Percentiles rank a stretch among this genome's conserved stretches.
These are phyloP conservation scores for Caenorhabditis zanzibari DNA, from an alignment of 2,888 invertebrate species.

Conservation along the genomic window DNA sequence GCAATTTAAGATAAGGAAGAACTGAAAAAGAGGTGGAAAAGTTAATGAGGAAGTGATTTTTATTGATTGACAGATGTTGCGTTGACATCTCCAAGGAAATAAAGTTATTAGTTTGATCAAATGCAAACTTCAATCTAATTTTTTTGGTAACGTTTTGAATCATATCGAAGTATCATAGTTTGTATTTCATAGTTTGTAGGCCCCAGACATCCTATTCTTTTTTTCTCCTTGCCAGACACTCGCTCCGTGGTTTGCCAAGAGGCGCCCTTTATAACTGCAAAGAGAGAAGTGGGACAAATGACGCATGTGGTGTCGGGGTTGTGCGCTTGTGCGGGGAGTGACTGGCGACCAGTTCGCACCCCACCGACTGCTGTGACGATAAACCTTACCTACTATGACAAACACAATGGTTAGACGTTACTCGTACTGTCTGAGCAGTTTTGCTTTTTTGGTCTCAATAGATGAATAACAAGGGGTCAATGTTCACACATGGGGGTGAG, in stretches of 20 bases:
- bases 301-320: conserved; percentile 56
- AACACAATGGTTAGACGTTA: conserved; percentile 67
- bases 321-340: conserved; percentile 5
- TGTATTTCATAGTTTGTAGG: conserved; percentile 27
- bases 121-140: not conserved
- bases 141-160: conserved; percentile 7
- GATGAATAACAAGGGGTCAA: conserved; percentile 43
- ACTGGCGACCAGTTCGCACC: conserved; percentile 31
- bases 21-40: conserved; percentile 4
- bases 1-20: conserved; percentile 42
- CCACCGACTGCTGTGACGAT: conserved; percentile 65
- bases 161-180: not conserved
- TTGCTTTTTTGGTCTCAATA: conserved; percentile 44
- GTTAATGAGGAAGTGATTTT: conserved; percentile 48
- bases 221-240: not conserved
- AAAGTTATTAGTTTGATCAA: conserved; percentile 22
- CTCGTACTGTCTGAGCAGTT: conserved; percentile 72
- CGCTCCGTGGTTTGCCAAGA: not conserved
- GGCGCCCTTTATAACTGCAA: conserved; percentile 23
- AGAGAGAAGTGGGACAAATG: not conserved
- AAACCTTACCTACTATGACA: conserved; percentile 69
- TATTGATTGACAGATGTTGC: conserved; percentile 32
- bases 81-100: not conserved
- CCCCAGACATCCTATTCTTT: not conserved
- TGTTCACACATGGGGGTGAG: conserved; percentile 34